Percentiles rank a stretch among this genome's conserved stretches.
Evolutionary conservation across 1,140 invertebrate genomes (phyloP).

Genomic region (Asbolus verrucosus): DNA sequence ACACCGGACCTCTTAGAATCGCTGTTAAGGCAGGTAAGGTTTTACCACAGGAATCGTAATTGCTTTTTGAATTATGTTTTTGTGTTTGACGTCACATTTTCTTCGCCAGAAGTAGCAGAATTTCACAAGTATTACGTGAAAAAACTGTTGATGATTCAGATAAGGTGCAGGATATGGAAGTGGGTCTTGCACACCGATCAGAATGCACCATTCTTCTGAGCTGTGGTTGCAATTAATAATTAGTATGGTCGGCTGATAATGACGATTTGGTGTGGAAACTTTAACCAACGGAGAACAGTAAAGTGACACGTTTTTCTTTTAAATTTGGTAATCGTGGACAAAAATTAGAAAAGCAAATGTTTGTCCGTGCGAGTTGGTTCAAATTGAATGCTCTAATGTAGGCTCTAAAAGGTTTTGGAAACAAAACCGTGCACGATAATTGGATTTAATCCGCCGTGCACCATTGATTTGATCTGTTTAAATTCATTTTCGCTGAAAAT

Average conservation of each 20-base stretch:
- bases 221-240: not conserved
- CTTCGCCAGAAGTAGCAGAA: too few species aligned
- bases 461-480: not conserved
- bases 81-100: too few species aligned
- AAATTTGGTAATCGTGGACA: conserved; percentile 8
- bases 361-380: conserved; percentile 17
- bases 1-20: not conserved
- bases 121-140: too few species aligned
- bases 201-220: not conserved
- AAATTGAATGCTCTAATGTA: conserved; percentile 10
- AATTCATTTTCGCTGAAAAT: not conserved
- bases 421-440: conserved; percentile 2
- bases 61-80: not conserved
- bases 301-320: conserved; percentile 24
- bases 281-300: conserved; percentile 6
- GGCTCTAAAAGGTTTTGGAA: conserved; percentile 15
- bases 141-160: too few species aligned
- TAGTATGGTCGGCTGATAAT: conserved; percentile 22
- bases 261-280: conserved; percentile 1
- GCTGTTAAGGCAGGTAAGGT: conserved; percentile 9
- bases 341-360: conserved; percentile 34
- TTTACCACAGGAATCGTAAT: not conserved
- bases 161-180: conserved; percentile 2
- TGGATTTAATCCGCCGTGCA: conserved; percentile 12
- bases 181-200: not conserved